Conservation (phyloP, 2,113 vertebrate genomes). For the Trematocara macrostoma region DNA sequence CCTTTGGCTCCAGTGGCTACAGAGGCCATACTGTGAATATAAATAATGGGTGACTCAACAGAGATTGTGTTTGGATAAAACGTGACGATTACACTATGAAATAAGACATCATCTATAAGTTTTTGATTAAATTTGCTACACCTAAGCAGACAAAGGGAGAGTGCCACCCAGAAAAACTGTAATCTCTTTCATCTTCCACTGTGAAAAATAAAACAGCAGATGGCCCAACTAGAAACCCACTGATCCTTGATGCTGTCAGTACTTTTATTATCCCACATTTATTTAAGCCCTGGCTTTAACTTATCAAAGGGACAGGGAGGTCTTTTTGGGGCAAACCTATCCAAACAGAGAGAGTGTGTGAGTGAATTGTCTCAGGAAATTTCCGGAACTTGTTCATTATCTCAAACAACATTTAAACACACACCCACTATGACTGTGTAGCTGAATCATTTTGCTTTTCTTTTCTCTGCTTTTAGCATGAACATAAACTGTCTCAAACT, state of each 20-base stretch:
- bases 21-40: background rate
- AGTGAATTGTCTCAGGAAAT: background rate
- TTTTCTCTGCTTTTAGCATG: background rate
- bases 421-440: background rate
- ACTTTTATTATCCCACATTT: background rate
- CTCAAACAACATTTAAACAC: background rate
- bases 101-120: background rate
- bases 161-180: fast-evolving
- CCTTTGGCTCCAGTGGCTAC: background rate
- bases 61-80: background rate
- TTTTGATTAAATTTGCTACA: background rate
- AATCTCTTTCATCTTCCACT: background rate
- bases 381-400: background rate
- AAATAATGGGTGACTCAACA: background rate
- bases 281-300: background rate
- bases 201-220: background rate
- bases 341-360: background rate
- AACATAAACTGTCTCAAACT: background rate
- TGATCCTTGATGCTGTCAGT: background rate
- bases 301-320: background rate
- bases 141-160: background rate
- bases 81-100: background rate
- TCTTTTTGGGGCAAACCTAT: background rate
- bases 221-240: fast-evolving
- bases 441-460: background rate